These are phyloP conservation scores for Hippopotamus amphibius DNA, from an alignment of 2,113 vertebrate species.

Conservation along the genomic window DNA sequence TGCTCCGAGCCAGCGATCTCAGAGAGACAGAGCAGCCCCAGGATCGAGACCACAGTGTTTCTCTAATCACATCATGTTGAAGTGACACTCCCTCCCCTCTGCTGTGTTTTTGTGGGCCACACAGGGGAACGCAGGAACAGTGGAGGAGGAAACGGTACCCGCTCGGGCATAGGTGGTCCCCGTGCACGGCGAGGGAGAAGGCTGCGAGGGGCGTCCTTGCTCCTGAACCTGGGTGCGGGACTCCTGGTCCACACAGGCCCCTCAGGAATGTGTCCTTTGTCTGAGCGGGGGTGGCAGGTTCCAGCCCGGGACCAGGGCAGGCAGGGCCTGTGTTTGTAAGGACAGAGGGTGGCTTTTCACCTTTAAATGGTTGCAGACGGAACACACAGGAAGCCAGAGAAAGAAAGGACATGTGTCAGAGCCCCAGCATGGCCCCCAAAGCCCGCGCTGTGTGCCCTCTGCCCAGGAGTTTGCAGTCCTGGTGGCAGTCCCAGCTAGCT, in stretches of 20 bases:
- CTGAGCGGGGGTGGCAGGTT: too few species aligned
- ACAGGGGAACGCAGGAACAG: not conserved
- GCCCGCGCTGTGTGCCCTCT: not conserved
- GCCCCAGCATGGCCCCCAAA: not conserved
- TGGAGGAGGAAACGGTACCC: rapidly evolving
- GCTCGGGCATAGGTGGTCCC: not conserved
- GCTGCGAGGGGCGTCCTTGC: not conserved
- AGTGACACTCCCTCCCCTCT: not conserved
- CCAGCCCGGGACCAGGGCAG: not conserved
- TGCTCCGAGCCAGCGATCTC: not conserved
- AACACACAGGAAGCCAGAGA: not conserved
- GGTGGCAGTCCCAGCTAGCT: not conserved
- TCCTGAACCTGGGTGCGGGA: too few species aligned
- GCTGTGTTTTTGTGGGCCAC: not conserved
- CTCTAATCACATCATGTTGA: not conserved
- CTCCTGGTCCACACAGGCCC: not conserved
- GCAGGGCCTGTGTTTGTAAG: not conserved
- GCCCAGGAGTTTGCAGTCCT: not conserved
- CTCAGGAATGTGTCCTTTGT: not conserved
- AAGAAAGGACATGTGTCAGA: not conserved
- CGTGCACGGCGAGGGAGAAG: rapidly evolving
- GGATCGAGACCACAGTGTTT: too few species aligned
- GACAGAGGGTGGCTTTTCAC: not conserved
- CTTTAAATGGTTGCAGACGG: not conserved
- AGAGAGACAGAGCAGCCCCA: not conserved